Base-by-base conservation (phyloP, 2,113 vertebrate genomes). In the Plotosus lineatus region DNA sequence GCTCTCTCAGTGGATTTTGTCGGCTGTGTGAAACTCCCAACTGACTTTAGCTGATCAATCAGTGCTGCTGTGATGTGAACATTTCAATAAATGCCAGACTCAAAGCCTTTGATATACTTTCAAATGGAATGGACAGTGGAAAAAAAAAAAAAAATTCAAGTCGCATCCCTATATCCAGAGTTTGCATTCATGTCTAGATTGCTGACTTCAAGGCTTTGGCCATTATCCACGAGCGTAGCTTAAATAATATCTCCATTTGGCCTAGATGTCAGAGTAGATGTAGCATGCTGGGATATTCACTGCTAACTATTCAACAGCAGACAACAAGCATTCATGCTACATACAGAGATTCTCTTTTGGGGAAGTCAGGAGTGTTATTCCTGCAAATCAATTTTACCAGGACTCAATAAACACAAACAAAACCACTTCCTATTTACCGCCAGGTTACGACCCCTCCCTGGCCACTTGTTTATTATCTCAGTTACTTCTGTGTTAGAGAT, bases 111-210 rank as follows among this genome's bases (percentile, higher is more conserved):
- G 58, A 82, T 55, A 65, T 78, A 15, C 46, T 23, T 78, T 46
- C 75, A 81, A 58, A 71, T 31, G 66, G n/a, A 71, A 71, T 9
- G 21, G 75, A 55, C 61, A 56, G 58, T 68, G 71, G 46, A 77
- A 74, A 42, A 60, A 36, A 75, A 73, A 77, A 74, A 42, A 60
- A 36, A 75, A 73, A 4, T 83, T 76, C 80, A 76, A 46, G 31
- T 55, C 33, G 48, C 28, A 53, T n/a, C n/a, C n/a, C n/a, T 74
- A 83, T 79, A 83, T 80, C 65, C 80, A 80, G 79, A 69, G 36
- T 76, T 81, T 75, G 83, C 75, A 66, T 86, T 81, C 69, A 61
- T 50, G 44, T 78, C 76, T 75, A 84, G 83, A 81, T 73, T 77
- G 56, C 33, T 72, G 83, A 83, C 79, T 81, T 65, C 71, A 83